phyloP scores from a whole-genome alignment of 1,140 invertebrate genomes.

The Globodera ellingtonae region DNA sequence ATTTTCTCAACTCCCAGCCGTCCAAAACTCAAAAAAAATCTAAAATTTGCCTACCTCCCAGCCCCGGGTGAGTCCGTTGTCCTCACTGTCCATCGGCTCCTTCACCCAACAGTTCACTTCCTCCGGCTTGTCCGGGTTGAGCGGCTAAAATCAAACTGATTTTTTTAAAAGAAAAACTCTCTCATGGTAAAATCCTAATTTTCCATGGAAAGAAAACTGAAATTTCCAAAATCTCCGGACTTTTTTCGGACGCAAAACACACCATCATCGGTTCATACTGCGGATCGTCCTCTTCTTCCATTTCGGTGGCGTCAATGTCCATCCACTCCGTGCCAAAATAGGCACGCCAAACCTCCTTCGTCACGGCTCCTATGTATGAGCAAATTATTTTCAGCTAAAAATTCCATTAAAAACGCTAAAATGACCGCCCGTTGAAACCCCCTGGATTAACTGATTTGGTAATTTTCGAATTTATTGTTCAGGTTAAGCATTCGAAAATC shows the following conservation, averaged over 20 bases:
- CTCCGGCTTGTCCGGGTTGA: background rate
- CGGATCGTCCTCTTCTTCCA: slow-evolving; percentile 10
- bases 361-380: background rate
- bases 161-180: too few relatives aligned
- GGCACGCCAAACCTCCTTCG: background rate
- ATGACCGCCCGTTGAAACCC: too few relatives aligned
- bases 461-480: too few relatives aligned
- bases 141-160: slow-evolving; percentile 10
- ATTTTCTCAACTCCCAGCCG: background rate
- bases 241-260: background rate
- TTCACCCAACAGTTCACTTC: background rate
- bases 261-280: slow-evolving; percentile 22
- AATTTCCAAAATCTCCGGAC: too few relatives aligned
- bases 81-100: background rate
- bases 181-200: too few relatives aligned
- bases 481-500: too few relatives aligned
- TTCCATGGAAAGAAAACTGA: too few relatives aligned
- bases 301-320: background rate
- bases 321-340: background rate
- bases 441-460: too few relatives aligned
- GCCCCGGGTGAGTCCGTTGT: slow-evolving; percentile 28
- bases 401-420: too few relatives aligned
- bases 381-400: too few relatives aligned
- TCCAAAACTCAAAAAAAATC: background rate
- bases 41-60: slow-evolving; percentile 21